Conservation (phyloP, 2,797 vertebrate genomes). For the Petrocephalus schoutedeni region DNA sequence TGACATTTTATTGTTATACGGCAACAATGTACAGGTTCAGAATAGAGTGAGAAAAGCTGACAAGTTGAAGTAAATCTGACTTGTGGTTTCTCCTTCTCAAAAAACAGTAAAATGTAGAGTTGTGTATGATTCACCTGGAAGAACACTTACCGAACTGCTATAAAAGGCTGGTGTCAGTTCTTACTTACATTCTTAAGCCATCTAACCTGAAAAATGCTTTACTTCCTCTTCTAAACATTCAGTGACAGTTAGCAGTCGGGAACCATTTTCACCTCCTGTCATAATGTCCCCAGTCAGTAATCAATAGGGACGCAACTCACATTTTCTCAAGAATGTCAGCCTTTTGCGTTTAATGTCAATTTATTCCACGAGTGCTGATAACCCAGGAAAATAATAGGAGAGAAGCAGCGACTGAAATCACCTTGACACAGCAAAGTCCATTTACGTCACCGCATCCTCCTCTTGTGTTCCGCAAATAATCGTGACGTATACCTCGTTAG, state of each 20-base stretch:
- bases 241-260: neutral
- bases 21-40: neutral
- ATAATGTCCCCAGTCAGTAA: neutral
- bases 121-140: neutral
- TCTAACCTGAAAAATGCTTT: neutral
- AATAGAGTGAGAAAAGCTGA: neutral
- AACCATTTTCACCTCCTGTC: neutral
- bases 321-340: slow-evolving; percentile 9
- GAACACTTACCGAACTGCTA: neutral
- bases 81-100: neutral
- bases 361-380: slow-evolving; percentile 11
- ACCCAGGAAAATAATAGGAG: neutral
- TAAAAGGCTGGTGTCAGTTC: neutral
- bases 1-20: neutral
- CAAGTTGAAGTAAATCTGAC: neutral
- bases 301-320: neutral
- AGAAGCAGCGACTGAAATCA: neutral
- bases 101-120: neutral
- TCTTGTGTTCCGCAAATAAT: neutral
- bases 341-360: slow-evolving; percentile 21
- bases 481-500: neutral
- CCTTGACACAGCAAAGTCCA: neutral
- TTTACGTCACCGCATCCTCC: neutral
- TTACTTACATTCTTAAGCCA: neutral
- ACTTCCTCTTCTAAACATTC: neutral